These are phyloP conservation scores for Exaiptasia diaphana DNA, from an alignment of 64 coral and sea anemone species.

Conservation along the genomic window DNA sequence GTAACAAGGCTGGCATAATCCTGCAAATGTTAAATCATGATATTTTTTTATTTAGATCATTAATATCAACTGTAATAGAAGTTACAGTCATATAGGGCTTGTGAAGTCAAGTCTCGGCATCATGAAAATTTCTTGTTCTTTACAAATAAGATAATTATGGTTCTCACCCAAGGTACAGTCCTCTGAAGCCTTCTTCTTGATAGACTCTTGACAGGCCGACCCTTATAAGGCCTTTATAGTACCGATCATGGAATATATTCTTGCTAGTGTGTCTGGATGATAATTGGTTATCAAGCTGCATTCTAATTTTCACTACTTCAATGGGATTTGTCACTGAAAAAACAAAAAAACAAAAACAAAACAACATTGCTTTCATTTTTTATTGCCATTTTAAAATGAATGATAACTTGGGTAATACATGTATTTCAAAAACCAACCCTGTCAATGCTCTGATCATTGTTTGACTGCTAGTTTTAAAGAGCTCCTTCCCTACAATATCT, in stretches of 20 bases:
- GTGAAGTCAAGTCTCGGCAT: too few species aligned
- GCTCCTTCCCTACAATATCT: too few species aligned
- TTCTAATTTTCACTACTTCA: conserved; percentile 91
- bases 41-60: too few species aligned
- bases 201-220: conserved; percentile 57
- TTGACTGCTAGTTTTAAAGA: too few species aligned
- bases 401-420: too few species aligned
- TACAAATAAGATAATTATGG: too few species aligned
- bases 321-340: conserved; percentile 94
- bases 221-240: conserved; percentile 69
- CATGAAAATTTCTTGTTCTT: too few species aligned
- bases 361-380: neutral
- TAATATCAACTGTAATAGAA: too few species aligned
- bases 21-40: too few species aligned
- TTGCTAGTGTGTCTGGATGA: conserved; percentile 51
- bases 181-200: conserved; percentile 82
- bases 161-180: conserved; percentile 91
- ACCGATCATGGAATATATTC: conserved; percentile 76
- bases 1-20: conserved; percentile 72
- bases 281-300: conserved; percentile 96
- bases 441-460: neutral
- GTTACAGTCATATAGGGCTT: too few species aligned
- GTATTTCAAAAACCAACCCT: too few species aligned
- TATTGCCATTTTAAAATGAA: too few species aligned
- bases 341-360: neutral